Evolutionary conservation across 2,113 vertebrate species (phyloP).

Genomic region (Macroglossus sobrinus): DNA sequence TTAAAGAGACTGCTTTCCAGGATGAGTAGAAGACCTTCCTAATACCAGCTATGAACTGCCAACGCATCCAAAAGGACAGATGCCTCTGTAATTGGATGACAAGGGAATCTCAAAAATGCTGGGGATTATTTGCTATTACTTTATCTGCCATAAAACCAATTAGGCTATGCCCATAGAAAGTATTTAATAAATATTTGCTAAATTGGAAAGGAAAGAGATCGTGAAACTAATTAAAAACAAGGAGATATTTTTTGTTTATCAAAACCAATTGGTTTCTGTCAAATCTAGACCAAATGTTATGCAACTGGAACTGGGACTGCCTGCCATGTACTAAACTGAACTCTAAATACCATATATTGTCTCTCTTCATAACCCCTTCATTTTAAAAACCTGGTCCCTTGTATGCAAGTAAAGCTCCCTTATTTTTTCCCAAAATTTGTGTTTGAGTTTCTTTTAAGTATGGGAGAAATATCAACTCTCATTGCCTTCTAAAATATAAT

Average conservation of each 20-base stretch:
- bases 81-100: background rate
- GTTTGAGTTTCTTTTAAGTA: background rate
- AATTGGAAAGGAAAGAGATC: conserved; percentile 31
- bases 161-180: background rate
- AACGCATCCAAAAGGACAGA: background rate
- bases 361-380: background rate
- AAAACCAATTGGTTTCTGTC: conserved; percentile 4
- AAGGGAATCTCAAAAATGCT: background rate
- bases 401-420: background rate
- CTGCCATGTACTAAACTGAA: background rate
- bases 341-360: background rate
- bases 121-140: background rate
- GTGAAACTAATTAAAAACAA: conserved; percentile 30
- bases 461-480: background rate
- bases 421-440: background rate
- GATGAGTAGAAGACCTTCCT: background rate
- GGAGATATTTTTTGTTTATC: background rate
- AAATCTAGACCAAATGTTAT: background rate
- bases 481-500: background rate
- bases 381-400: background rate
- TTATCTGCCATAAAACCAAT: conserved; percentile 23
- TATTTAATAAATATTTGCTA: conserved; percentile 34
- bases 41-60: background rate
- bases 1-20: background rate
- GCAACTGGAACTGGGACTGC: background rate